Percentiles rank a stretch among this genome's conserved stretches.
Conservation (phyloP, 1,140 invertebrate genomes). For the Brachionus koreanus region DNA sequence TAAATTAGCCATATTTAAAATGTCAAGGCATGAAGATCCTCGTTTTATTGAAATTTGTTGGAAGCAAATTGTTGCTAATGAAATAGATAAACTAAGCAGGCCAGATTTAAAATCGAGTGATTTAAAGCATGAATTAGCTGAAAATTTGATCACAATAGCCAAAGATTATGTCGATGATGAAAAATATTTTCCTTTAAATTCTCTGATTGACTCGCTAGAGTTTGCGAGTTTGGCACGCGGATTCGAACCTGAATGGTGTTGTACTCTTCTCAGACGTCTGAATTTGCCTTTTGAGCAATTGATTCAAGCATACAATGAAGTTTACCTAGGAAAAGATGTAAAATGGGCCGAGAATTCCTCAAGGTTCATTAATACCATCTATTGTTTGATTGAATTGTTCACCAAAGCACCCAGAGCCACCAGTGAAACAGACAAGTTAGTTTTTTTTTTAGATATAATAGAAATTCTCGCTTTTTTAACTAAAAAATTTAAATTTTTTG, state of each 20-base stretch:
- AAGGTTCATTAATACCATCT: conserved; percentile 12
- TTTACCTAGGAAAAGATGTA: conserved; percentile 5
- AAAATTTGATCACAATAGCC: conserved; percentile 3
- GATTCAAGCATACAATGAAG: conserved; percentile 14
- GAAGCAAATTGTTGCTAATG: conserved; percentile 44
- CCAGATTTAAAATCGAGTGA: conserved; percentile 11
- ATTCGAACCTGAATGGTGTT: conserved; percentile 41
- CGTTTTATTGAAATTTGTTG: conserved; percentile 11
- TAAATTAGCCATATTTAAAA: conserved; percentile 60
- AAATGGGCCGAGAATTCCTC: conserved; percentile 44
- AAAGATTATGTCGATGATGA: conserved; percentile 44
- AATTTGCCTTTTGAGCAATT: conserved; percentile 21
- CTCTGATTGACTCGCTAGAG: conserved; percentile 32
- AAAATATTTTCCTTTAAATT: conserved; percentile 36
- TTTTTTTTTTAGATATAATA: neutral
- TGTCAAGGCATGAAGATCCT: neutral
- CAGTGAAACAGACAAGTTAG: conserved; percentile 33
- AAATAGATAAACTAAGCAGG: neutral
- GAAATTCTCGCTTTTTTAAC: no score
- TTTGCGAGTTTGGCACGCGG: conserved; percentile 25
- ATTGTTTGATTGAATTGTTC: conserved; percentile 29
- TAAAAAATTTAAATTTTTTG: neutral
- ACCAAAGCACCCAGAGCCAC: conserved; percentile 37
- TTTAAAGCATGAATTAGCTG: conserved; percentile 9
- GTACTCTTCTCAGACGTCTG: neutral